Evolutionary conservation across 2,113 vertebrate genomes (phyloP).

Genomic region (Pteruthius melanotis): DNA sequence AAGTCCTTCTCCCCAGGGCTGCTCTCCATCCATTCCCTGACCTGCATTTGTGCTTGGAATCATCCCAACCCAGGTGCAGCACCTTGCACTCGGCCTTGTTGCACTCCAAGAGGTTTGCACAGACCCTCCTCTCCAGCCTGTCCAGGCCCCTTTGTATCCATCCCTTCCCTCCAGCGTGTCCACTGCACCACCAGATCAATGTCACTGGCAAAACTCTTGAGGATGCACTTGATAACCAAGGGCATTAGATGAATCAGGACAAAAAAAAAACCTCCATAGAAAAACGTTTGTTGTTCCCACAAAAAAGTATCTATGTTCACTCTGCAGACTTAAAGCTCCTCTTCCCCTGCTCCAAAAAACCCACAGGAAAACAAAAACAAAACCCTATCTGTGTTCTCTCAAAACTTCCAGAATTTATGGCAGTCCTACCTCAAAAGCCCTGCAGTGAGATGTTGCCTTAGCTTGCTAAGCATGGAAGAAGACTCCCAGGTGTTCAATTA

Average conservation of each 20-base stretch:
- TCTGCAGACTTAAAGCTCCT: not conserved
- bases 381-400: not conserved
- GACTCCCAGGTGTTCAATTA: slow-evolving; percentile 12
- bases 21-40: not conserved
- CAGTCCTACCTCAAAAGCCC: not conserved
- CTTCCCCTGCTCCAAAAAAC: rapidly evolving
- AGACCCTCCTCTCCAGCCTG: not conserved
- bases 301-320: rapidly evolving
- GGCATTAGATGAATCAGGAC: not conserved
- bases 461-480: not conserved
- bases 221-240: rapidly evolving
- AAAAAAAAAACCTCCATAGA: not conserved
- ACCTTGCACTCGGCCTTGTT: not conserved
- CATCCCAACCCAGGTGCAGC: not conserved
- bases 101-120: not conserved
- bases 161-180: not conserved
- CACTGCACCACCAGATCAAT: not conserved
- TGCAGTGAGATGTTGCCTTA: not conserved
- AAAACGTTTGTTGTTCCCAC: not conserved
- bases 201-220: not conserved
- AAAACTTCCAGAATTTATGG: not conserved
- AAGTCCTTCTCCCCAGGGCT: not conserved
- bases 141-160: not conserved
- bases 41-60: not conserved
- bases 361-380: not conserved